Conservation (phyloP, 2,113 vertebrate species). For the Entosphenus tridentatus region DNA sequence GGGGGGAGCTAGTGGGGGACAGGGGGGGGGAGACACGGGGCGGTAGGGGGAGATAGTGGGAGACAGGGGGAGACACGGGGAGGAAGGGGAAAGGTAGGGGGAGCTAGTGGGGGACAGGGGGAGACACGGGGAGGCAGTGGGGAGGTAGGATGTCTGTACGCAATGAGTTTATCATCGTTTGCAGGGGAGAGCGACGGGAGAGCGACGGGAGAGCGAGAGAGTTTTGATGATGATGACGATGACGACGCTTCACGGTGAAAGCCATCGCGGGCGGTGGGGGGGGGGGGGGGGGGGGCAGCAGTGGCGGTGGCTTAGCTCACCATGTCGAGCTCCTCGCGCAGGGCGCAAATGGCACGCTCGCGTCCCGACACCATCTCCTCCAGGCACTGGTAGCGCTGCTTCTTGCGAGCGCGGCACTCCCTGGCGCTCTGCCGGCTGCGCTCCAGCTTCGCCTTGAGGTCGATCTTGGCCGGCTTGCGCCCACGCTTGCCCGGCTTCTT, state of each 20-base stretch:
- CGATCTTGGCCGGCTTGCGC: conserved; percentile 84
- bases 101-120: too few relatives aligned
- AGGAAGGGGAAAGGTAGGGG: too few relatives aligned
- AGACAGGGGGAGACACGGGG: too few relatives aligned
- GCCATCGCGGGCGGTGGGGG: neutral
- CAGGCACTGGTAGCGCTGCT: conserved; percentile 81
- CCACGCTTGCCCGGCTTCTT: conserved; percentile 92
- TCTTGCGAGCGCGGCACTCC: conserved; percentile 78
- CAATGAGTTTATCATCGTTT: too few relatives aligned
- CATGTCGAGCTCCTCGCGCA: conserved; percentile 91
- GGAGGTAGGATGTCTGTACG: too few relatives aligned
- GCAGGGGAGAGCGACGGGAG: too few relatives aligned
- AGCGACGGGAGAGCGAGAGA: too few relatives aligned
- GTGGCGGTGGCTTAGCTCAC: conserved; percentile 19
- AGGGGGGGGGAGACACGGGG: too few relatives aligned
- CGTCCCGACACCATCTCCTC: conserved; percentile 86
- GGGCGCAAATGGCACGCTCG: conserved; percentile 79
- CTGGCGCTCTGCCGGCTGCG: conserved; percentile 80
- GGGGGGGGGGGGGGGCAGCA: neutral
- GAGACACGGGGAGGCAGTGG: too few relatives aligned
- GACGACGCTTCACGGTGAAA: neutral
- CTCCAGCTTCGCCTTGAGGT: conserved; percentile 89
- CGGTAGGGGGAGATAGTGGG: too few relatives aligned
- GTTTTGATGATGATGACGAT: neutral
- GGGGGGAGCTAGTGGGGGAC: too few relatives aligned